Base-by-base conservation (phyloP, 2,113 vertebrate genomes). In the Microcebus tavaratra region DNA sequence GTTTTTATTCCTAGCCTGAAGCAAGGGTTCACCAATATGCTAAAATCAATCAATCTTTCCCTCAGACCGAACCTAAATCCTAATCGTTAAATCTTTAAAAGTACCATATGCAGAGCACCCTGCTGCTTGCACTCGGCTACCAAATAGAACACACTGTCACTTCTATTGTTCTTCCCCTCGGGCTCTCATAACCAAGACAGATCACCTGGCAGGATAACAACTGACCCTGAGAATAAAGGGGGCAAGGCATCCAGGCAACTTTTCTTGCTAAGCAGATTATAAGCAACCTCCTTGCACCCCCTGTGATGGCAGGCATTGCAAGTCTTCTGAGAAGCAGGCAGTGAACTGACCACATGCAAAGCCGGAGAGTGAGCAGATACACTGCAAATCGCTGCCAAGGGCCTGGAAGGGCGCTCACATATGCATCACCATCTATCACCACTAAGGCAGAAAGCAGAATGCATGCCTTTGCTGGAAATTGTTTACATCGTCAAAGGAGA, bases 41-140 rank as follows among this genome's bases (percentile, higher is more conserved):
- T 97, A 97, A 94, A 96, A 98, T 98, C 98, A 97, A 98, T 98
- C 97, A 95, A 18, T 97, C 92, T 98, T 94, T 63, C 84, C 88
- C 86, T 97, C 92, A 76, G 50, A 70, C 5, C 90, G 95, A 93
- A 23, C 90, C 84, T 96, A 90, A 96, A 95, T 92, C 97, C 95
- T 88, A 90, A 94, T 96, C 91, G 36, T 95, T 97, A 97, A 89
- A 93, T 95, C 97, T 83, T 94, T 94, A 94, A 97, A 90, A 78
- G 88, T 15, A 81, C 85, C 11, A 0, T 90, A 94, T 91, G 97
- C 95, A 98, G 91, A 97, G 85, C 12, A 12, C 42, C 68, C 90
- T 76, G 68, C 67, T 89, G 80, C 67, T 95, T n/a, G 61, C 45
- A n/a, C 20, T 3, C 20, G 57, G 39, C 20, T 39, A 12, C 48